Conservation (phyloP, 2,888 invertebrate genomes). For the Agrochola circellaris region DNA sequence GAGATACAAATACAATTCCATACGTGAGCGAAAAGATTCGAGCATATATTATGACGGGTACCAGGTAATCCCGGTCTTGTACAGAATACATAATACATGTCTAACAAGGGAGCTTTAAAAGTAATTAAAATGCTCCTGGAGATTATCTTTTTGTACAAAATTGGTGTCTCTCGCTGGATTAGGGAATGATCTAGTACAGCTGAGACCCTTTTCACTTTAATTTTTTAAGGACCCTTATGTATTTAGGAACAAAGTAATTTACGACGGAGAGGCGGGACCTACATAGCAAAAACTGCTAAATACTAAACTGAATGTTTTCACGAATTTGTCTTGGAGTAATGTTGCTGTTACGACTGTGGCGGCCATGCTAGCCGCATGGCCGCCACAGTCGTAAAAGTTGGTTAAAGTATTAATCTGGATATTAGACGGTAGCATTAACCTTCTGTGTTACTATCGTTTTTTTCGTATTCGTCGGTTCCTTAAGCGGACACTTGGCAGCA, state of each 20-base stretch:
- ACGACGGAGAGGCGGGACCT: background rate
- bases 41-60: constrained; percentile 56
- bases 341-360: background rate
- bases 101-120: constrained; percentile 65
- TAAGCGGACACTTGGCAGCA: constrained; percentile 25
- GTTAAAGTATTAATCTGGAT: background rate
- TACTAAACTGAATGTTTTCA: background rate
- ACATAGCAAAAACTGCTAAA: background rate
- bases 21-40: constrained; percentile 36
- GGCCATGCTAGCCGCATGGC: too few species aligned
- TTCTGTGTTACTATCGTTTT: background rate
- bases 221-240: constrained; percentile 38
- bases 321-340: background rate
- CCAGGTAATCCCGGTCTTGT: constrained; percentile 71
- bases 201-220: constrained; percentile 50
- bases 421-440: background rate
- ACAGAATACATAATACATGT: constrained; percentile 73
- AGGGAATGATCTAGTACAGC: constrained; percentile 48
- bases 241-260: constrained; percentile 27
- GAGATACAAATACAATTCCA: constrained; percentile 43
- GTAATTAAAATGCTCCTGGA: constrained; percentile 66
- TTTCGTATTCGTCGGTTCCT: background rate
- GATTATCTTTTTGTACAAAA: constrained; percentile 59
- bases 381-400: background rate
- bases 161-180: constrained; percentile 57